phyloP scores from a whole-genome alignment of 2,888 invertebrate species.

The Masnerella sp. region DNA sequence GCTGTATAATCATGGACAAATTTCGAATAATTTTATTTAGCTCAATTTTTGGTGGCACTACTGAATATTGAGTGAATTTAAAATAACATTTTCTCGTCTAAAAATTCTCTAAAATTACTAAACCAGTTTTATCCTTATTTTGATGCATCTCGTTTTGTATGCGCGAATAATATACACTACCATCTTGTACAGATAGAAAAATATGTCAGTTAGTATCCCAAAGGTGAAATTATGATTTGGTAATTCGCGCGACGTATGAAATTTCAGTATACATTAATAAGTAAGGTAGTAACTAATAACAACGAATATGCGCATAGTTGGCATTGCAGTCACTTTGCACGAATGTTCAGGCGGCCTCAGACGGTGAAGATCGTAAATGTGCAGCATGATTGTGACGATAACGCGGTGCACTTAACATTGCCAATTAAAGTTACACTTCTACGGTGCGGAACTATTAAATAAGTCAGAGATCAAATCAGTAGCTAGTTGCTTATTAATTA shows the following conservation, averaged over 20 bases:
- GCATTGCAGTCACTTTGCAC: slow-evolving; percentile 35
- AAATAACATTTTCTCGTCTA: too few relatives aligned
- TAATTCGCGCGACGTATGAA: slow-evolving; percentile 30
- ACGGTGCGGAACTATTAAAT: slow-evolving; percentile 56
- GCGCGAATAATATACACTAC: too few relatives aligned
- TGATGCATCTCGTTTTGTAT: too few relatives aligned
- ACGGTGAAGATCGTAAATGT: slow-evolving; percentile 47
- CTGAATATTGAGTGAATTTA: too few relatives aligned
- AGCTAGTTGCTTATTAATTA: slow-evolving; percentile 57
- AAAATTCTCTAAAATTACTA: too few relatives aligned
- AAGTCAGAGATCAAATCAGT: slow-evolving; percentile 52
- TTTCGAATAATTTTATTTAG: too few relatives aligned
- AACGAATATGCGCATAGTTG: slow-evolving; percentile 28
- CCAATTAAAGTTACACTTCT: slow-evolving; percentile 59
- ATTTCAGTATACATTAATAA: slow-evolving; percentile 32
- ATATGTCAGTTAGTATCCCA: background rate
- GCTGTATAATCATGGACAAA: too few relatives aligned
- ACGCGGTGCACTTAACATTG: slow-evolving; percentile 51
- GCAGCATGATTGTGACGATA: slow-evolving; percentile 48
- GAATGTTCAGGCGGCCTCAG: slow-evolving; percentile 40
- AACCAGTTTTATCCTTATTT: too few relatives aligned
- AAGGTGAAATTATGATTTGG: slow-evolving; percentile 22
- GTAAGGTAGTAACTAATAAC: too few relatives aligned
- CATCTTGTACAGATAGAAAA: too few relatives aligned
- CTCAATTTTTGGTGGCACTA: too few relatives aligned